Conservation (phyloP, 2,888 invertebrate genomes). For the Azorinus chamasolen region DNA sequence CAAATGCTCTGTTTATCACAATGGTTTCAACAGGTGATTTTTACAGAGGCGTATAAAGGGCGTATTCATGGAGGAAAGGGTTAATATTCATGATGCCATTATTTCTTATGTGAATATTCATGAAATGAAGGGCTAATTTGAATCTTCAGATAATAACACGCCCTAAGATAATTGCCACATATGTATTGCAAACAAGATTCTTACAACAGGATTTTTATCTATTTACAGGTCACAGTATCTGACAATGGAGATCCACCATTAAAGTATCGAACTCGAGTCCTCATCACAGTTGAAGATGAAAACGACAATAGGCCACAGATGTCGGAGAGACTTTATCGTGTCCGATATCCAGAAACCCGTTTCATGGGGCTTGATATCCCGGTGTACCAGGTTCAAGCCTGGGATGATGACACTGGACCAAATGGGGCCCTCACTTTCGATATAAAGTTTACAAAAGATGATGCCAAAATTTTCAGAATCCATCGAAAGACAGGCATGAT, state of each 20-base stretch:
- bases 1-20: too few species aligned
- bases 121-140: too few species aligned
- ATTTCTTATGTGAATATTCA: too few species aligned
- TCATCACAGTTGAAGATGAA: slow-evolving; percentile 81
- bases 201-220: too few species aligned
- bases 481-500: slow-evolving; percentile 94
- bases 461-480: slow-evolving; percentile 91
- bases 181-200: too few species aligned
- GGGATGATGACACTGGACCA: slow-evolving; percentile 81
- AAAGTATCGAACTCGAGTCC: slow-evolving; percentile 90
- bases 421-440: slow-evolving; percentile 91
- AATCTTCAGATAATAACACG: too few species aligned
- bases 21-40: too few species aligned
- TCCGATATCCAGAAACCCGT: slow-evolving; percentile 70
- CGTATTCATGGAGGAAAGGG: too few species aligned
- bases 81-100: too few species aligned
- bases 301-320: slow-evolving; percentile 84
- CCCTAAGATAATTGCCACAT: too few species aligned
- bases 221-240: slow-evolving; percentile 91
- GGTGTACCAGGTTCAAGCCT: slow-evolving; percentile 81
- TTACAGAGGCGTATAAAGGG: too few species aligned
- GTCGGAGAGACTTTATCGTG: slow-evolving; percentile 70
- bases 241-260: slow-evolving; percentile 93
- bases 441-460: slow-evolving; percentile 86
- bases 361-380: slow-evolving; percentile 63